Base-by-base conservation (phyloP, 2,113 vertebrate species). In the human region DNA sequence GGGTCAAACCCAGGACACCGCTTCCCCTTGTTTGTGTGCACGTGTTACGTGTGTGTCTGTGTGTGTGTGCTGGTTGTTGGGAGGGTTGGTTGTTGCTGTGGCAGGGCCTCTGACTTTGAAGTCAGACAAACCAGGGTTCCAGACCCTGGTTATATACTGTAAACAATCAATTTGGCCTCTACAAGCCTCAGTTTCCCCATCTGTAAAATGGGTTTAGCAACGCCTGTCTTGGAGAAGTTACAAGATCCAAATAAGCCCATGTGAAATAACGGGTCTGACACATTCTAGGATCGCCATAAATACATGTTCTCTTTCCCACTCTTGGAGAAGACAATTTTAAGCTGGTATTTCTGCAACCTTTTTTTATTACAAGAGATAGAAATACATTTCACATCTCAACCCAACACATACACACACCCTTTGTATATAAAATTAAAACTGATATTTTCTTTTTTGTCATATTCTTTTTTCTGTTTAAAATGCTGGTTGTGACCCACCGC, bases 361-460 rank as follows among this genome's bases (percentile, higher is more conserved):
- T 66, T 66, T 88, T 68, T 59, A 80, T 25, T 48, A 23, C 13
- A 55, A 78, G 83, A 97, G 96, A 90, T 87, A 78, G 30, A 68
- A 68, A 68, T 68, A 43, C 89, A 85, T 95, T 94, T 96, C 68
- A 76, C 43, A 13, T 89, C 66, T 96, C 82, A 64, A 16, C 83
- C 64, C 30, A 40, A 48, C 2, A 20, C 27, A 43, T 30, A 75
- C 50, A 43, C 45, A 40, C 40, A 55, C 5, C 80, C 48, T 76
- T 32, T 87, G 23, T 48, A 27, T 80, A 78, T 93, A 76, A 90
- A 73, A 81, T 52, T 84, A 92, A 89, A 93, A 78, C 32, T 57
- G 85, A 35, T 92, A 50, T 96, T 89, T 94, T 87, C 87, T 52
- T 89, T 93, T 90, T 75, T 22, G 45, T 83, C 96, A 52, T 64